These are phyloP conservation scores for Plestiodon gilberti DNA, from an alignment of 2,113 vertebrate genomes.

Conservation along the genomic window DNA sequence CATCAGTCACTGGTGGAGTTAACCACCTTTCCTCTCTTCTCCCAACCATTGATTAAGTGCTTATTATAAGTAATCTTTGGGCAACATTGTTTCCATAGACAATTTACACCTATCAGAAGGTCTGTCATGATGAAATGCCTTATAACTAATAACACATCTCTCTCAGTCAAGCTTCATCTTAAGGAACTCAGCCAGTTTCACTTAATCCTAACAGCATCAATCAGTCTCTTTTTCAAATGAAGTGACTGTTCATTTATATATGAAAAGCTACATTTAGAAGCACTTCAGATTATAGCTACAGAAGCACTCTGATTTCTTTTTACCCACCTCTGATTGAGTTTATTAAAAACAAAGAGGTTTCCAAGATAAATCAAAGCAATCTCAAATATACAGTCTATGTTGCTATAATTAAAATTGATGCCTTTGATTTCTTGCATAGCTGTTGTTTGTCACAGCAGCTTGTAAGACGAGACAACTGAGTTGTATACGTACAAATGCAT, in stretches of 20 bases:
- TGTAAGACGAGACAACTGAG: neutral
- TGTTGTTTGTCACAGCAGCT: slow-evolving; percentile 8
- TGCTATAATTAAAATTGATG: slow-evolving; percentile 35
- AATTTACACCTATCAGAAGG: slow-evolving; percentile 45
- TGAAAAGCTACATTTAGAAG: slow-evolving; percentile 33
- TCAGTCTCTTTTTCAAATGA: slow-evolving; percentile 38
- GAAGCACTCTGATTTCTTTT: slow-evolving; percentile 28
- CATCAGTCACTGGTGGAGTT: slow-evolving; percentile 48
- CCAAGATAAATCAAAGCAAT: slow-evolving; percentile 43
- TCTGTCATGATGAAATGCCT: slow-evolving; percentile 25
- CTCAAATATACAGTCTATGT: slow-evolving; percentile 19
- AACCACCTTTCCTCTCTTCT: slow-evolving; percentile 34
- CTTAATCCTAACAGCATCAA: slow-evolving; percentile 45
- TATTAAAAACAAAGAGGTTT: slow-evolving; percentile 53
- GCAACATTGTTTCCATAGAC: slow-evolving; percentile 19
- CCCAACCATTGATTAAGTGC: slow-evolving; percentile 40
- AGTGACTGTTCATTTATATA: slow-evolving; percentile 32
- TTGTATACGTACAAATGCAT: slow-evolving; percentile 12
- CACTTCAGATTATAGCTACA: slow-evolving; percentile 24
- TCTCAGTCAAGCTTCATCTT: slow-evolving; percentile 36
- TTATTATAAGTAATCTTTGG: slow-evolving; percentile 41
- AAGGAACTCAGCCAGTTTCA: slow-evolving; percentile 38
- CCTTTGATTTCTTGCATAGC: slow-evolving; percentile 23
- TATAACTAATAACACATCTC: slow-evolving; percentile 36
- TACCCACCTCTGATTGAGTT: slow-evolving; percentile 27